phyloP scores from a whole-genome alignment of 2,888 invertebrate species.

The Marronus borbonicus region DNA sequence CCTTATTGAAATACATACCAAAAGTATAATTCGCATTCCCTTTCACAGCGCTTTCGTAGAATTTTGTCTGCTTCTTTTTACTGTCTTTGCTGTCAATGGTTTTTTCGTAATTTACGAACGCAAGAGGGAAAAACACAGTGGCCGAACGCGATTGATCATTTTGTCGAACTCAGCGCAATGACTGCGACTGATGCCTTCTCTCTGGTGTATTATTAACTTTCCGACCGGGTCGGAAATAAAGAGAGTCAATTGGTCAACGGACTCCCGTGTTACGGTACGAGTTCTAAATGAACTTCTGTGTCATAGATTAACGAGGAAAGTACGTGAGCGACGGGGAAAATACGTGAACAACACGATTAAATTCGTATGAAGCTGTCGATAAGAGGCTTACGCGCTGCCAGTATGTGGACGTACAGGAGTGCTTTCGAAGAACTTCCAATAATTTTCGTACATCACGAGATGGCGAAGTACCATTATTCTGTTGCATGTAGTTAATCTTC shows the following conservation, averaged over 20 bases:
- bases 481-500: too few relatives aligned
- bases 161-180: constrained; percentile 13
- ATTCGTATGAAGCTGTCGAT: not conserved
- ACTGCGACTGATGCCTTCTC: constrained; percentile 11
- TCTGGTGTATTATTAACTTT: constrained; percentile 36
- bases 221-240: not conserved
- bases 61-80: too few relatives aligned
- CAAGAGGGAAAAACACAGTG: not conserved
- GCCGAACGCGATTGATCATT: constrained; percentile 16
- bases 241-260: constrained; percentile 19
- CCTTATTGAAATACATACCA: too few relatives aligned
- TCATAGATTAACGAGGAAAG: constrained; percentile 22
- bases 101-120: constrained; percentile 9
- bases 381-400: not conserved
- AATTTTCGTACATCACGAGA: too few relatives aligned
- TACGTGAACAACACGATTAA: constrained; percentile 21
- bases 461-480: too few relatives aligned
- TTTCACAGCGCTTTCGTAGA: too few relatives aligned
- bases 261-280: not conserved
- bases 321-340: constrained; percentile 7
- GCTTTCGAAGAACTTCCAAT: too few relatives aligned
- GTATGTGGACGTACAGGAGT: not conserved
- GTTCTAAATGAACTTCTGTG: constrained; percentile 29
- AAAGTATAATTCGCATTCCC: too few relatives aligned
- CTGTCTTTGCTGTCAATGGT: not conserved